Conservation (phyloP, 2,113 vertebrate genomes). For the Meriones unguiculatus region DNA sequence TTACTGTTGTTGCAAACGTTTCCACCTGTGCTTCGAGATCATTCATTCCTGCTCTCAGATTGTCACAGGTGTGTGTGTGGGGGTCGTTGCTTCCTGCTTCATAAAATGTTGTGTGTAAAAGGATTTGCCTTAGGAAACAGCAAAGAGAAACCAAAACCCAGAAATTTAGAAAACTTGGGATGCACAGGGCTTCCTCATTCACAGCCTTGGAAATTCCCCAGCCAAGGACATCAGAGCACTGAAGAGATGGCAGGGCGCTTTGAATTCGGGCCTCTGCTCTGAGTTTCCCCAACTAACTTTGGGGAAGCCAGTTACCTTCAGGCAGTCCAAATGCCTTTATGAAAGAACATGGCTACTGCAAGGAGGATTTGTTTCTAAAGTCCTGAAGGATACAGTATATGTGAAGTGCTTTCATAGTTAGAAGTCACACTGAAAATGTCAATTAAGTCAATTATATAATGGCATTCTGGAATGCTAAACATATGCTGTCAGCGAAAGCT, state of each 20-base stretch:
- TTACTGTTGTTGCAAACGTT: not conserved
- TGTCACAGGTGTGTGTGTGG: no score
- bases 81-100: not conserved
- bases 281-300: not conserved
- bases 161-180: not conserved
- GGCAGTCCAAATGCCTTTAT: not conserved
- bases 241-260: not conserved
- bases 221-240: not conserved
- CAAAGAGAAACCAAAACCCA: not conserved
- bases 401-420: not conserved
- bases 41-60: not conserved
- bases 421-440: constrained; percentile 22
- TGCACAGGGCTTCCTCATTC: not conserved
- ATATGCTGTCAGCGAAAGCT: not conserved
- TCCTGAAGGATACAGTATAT: not conserved
- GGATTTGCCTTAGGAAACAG: not conserved
- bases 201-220: not conserved
- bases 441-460: constrained; percentile 46
- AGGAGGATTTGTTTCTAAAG: not conserved
- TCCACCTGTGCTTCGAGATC: not conserved
- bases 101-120: not conserved
- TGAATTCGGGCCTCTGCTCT: not conserved
- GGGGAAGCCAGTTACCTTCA: not conserved
- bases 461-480: constrained; percentile 14
- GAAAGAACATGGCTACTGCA: not conserved